Percentiles rank a stretch among this genome's conserved stretches.
Evolutionary conservation across 2,888 invertebrate genomes (phyloP).

Genomic region (Nasonia oneida): DNA sequence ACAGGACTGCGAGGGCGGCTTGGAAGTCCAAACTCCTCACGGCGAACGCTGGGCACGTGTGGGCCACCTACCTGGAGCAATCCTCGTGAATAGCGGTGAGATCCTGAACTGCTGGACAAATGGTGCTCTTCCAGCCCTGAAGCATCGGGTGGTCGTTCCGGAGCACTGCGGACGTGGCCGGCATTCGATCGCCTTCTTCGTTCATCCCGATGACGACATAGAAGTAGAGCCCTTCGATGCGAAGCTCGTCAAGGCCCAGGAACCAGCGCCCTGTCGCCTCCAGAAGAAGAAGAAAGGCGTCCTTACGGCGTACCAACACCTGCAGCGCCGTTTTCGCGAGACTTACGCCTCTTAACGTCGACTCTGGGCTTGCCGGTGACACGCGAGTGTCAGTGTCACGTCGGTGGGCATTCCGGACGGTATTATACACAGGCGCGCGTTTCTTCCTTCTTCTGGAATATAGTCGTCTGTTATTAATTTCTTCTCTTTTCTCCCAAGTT

Average conservation of each 20-base stretch:
- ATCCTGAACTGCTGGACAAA: conserved; percentile 88
- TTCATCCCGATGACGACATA: conserved; percentile 85
- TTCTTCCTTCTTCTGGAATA: not conserved
- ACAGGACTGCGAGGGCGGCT: conserved; percentile 88
- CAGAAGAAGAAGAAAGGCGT: conserved; percentile 82
- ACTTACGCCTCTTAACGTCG: conserved; percentile 81
- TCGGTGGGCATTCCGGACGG: not conserved
- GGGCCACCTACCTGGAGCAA: conserved; percentile 87
- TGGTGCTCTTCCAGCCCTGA: conserved; percentile 85
- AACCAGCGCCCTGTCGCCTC: conserved; percentile 77
- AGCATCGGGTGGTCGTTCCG: conserved; percentile 88
- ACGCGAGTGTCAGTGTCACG: not conserved
- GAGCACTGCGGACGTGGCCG: conserved; percentile 84
- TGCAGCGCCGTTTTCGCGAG: conserved; percentile 86
- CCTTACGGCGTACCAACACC: conserved; percentile 85
- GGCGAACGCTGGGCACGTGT: conserved; percentile 87
- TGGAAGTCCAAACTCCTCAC: conserved; percentile 85
- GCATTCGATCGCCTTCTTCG: conserved; percentile 89
- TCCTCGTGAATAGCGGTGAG: conserved; percentile 88
- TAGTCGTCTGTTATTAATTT: not conserved
- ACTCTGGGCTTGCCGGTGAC: conserved; percentile 17
- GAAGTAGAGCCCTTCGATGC: conserved; percentile 80
- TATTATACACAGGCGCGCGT: not conserved
- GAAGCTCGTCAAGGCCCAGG: conserved; percentile 73
- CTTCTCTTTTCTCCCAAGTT: not conserved